These are phyloP conservation scores for Baronia brevicornis DNA, from an alignment of 2,888 invertebrate genomes.

Conservation along the genomic window DNA sequence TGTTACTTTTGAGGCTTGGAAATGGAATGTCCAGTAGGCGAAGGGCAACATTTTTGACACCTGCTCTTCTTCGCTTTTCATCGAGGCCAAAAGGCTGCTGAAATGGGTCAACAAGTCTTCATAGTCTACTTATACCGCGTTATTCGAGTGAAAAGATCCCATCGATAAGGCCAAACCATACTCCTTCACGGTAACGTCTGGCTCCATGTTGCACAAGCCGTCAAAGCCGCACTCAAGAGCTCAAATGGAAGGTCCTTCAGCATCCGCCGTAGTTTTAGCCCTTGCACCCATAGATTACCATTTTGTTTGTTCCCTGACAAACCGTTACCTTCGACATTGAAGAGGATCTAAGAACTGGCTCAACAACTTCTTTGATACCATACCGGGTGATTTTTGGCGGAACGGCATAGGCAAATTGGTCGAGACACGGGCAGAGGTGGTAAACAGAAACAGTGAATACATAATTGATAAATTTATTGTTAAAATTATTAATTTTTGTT, in stretches of 20 bases:
- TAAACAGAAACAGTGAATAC: conserved; percentile 1
- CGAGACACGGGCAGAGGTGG: conserved; percentile 2
- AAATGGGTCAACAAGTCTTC: no score
- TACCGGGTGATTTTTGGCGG: neutral
- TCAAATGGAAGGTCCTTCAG: conserved; percentile 5
- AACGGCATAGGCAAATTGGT: neutral
- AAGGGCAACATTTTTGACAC: conserved; percentile 1
- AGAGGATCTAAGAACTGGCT: conserved; percentile 2
- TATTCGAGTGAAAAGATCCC: conserved; percentile 3
- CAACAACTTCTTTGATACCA: conserved; percentile 1
- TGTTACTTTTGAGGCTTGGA: conserved; percentile 1
- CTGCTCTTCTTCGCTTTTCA: no score
- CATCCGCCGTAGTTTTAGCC: conserved; percentile 5
- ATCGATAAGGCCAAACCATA: conserved; percentile 1
- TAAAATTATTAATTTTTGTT: conserved; percentile 2
- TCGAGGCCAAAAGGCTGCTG: neutral
- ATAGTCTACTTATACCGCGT: no score
- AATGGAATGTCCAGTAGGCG: neutral
- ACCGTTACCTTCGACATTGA: neutral
- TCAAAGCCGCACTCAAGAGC: no score
- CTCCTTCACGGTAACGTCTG: conserved; percentile 5
- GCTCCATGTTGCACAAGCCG: neutral
- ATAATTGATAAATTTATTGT: conserved; percentile 3
- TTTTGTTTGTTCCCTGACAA: neutral
- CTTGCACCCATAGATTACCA: neutral